Conservation (phyloP, 2,888 invertebrate genomes). For the Coremacera marginata region DNA sequence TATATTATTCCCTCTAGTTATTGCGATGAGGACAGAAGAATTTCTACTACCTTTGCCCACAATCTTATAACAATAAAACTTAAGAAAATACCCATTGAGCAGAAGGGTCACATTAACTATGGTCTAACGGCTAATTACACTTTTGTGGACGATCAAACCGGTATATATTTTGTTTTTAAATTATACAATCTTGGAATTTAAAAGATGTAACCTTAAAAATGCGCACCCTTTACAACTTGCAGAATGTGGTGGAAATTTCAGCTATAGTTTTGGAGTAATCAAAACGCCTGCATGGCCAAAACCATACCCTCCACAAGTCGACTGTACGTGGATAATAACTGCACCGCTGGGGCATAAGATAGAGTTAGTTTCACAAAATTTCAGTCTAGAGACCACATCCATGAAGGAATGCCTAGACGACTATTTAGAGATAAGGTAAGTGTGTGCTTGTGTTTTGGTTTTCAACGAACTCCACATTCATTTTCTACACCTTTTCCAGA, state of each 20-base stretch:
- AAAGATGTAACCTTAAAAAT: not conserved
- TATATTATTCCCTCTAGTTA: too few relatives aligned
- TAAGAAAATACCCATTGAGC: slow-evolving; percentile 18
- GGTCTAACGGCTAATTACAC: slow-evolving; percentile 45
- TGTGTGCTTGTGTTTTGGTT: not conserved
- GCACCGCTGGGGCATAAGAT: slow-evolving; percentile 83
- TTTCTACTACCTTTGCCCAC: slow-evolving; percentile 27
- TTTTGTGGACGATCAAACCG: slow-evolving; percentile 41
- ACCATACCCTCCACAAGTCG: slow-evolving; percentile 75
- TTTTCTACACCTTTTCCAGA: slow-evolving; percentile 68
- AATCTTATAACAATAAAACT: slow-evolving; percentile 46
- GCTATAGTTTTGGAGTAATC: slow-evolving; percentile 77
- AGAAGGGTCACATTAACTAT: slow-evolving; percentile 24
- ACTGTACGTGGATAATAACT: slow-evolving; percentile 85
- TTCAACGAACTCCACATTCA: not conserved
- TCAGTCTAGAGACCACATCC: slow-evolving; percentile 76
- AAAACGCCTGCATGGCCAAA: slow-evolving; percentile 85
- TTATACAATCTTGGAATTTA: not conserved
- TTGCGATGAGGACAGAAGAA: slow-evolving; percentile 40
- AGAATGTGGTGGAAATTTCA: slow-evolving; percentile 82
- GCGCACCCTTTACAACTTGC: not conserved
- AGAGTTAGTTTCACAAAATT: slow-evolving; percentile 75
- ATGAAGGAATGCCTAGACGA: slow-evolving; percentile 73
- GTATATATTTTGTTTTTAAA: slow-evolving; percentile 26
- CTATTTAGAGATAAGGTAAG: slow-evolving; percentile 79